phyloP scores from a whole-genome alignment of 92 coral and sea anemone genomes.

The Epizoanthus fatuus region DNA sequence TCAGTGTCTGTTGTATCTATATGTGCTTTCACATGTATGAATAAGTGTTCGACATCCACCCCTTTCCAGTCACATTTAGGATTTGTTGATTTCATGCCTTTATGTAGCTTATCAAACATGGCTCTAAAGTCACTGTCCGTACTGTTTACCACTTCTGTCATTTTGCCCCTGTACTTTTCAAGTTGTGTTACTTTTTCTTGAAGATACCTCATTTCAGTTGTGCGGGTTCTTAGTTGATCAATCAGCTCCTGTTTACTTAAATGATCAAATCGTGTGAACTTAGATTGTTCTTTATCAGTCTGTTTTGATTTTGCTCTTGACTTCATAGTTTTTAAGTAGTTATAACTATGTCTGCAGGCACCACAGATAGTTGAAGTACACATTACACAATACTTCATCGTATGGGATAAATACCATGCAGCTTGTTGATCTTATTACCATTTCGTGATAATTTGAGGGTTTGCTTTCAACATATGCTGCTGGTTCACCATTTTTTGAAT shows the following conservation, averaged over 20 bases:
- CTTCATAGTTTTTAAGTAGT: conserved; percentile 45
- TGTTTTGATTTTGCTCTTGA: conserved; percentile 28
- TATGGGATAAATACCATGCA: conserved; percentile 39
- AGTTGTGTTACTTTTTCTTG: conserved; percentile 49
- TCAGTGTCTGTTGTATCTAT: conserved; percentile 19
- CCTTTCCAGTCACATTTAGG: conserved; percentile 51
- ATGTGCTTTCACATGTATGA: conserved; percentile 44
- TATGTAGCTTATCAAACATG: conserved; percentile 30
- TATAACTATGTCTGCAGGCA: conserved; percentile 26
- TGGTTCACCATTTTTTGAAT: conserved; percentile 30
- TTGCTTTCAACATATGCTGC: conserved; percentile 41
- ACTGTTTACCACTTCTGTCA: conserved; percentile 45
- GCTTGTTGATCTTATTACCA: conserved; percentile 21
- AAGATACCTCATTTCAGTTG: conserved; percentile 51
- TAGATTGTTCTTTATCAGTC: conserved; percentile 32
- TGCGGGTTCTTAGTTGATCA: conserved; percentile 44
- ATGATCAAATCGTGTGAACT: conserved; percentile 59
- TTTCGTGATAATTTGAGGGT: conserved; percentile 16
- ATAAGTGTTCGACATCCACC: conserved; percentile 36
- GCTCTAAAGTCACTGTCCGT: conserved; percentile 56
- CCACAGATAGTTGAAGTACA: neutral
- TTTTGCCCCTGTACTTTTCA: conserved; percentile 46
- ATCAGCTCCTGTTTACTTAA: conserved; percentile 52
- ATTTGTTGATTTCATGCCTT: conserved; percentile 46
- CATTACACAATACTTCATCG: conserved; percentile 38